Base-by-base conservation (phyloP, 2,797 vertebrate species). In the Chrosomus eos region DNA sequence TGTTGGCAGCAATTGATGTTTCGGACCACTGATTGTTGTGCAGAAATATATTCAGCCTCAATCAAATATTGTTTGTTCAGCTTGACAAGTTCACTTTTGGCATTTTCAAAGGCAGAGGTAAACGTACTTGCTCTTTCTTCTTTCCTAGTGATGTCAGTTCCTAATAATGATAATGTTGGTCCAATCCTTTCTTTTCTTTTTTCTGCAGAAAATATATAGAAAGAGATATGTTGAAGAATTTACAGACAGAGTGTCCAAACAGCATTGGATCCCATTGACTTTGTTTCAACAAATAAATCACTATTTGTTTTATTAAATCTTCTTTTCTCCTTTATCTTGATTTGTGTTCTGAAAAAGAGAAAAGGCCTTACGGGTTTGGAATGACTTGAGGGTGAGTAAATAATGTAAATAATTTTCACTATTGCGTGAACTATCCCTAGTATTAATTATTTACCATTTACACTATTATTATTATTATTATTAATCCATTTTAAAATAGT, bases 1-100 rank as follows among this genome's bases (percentile, higher is more conserved):
- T 79, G 26, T 71, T 79, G 82, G 33, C 82, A 71, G 36, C 18
- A 78, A 51, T 48, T 84, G 75, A 84, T 84, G 66, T 68, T 78
- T 84, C 21, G 18, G 53, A 19, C 48, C 36, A 26, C 66, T 70
- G 53, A 70, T 78, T 33, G 66, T 78, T 70, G 14, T 45, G 26
- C 43, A 45, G 74, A 38, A 70, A 36, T 68, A 77, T 48, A 78
- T 71, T 62, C 51, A 60, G 38, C 9, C 38, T 48, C 67, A 84
- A 78, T 78, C 26, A 71, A 62, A 72, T 72, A 38, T 28, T 71
- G 55, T 51, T 84, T 60, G 40, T 79, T 84, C 38, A 79, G 26
- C 53, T 62, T 68, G 19, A 40, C 62, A 55, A 55, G 62, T 77
- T 43, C 0, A 60, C 70, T 77, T 77, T 64, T n/a, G 71, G 26